Base-by-base conservation (phyloP, 2,797 vertebrate genomes). In the Anabas testudineus region DNA sequence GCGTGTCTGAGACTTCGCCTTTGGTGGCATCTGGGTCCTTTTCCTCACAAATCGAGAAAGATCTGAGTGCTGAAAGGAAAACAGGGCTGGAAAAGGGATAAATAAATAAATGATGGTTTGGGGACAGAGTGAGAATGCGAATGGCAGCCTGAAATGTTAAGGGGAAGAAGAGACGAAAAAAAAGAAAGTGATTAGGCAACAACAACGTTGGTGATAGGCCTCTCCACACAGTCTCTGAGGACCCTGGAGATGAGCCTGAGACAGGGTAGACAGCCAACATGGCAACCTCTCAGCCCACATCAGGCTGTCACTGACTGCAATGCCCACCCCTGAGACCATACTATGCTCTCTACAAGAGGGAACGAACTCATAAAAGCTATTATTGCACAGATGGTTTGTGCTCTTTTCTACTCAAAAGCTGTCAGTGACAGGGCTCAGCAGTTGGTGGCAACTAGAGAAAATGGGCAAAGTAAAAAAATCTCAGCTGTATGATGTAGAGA, bases 221-320 rank as follows among this genome's bases (percentile, higher is more conserved):
- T 83, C 79, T 85, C 76, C 79, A 69, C 73, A 67, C 48, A 65
- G 87, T 94, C 90, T 93, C 89, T 74, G 83, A 81, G 83, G 85
- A 78, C 91, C 87, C 66, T 43, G 68, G 85, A 87, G 91, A 94
- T 83, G 64, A 85, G 87, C 67, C 76, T 90, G 83, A 90, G 82
- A 91, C 73, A 85, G 81, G 71, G 37, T 79, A 88, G 84, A 87
- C 83, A 89, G 88, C 80, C 79, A 75, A 92, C 90, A 92, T 90
- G 90, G 88, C 92, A 94, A 92, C 91, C 88, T 91, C 91, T 95
- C 92, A 95, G 79, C 87, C 87, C 82, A 69, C 90, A 93, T 94
- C 93, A 93, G 84, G 84, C 88, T 90, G 82, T 80, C 56, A 56
- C 70, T 64, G 85, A 87, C 64, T 86, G 89, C 81, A 88, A 91